phyloP scores from a whole-genome alignment of 1,140 invertebrate species.

The Drosophila mayri region DNA sequence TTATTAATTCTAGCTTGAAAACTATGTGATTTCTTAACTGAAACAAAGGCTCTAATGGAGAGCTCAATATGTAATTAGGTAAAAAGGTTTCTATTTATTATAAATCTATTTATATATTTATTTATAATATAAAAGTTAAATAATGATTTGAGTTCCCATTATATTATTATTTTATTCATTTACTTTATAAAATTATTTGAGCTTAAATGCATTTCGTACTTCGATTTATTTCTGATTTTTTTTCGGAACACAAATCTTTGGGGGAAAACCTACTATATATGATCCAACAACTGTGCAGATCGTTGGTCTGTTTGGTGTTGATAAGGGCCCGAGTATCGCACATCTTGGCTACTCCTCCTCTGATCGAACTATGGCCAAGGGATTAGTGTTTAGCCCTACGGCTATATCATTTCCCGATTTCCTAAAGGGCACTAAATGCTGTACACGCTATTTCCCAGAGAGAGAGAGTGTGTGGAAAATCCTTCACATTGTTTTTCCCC shows the following conservation, averaged over 20 bases:
- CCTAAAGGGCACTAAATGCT: conserved; percentile 10
- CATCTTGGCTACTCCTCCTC: conserved; percentile 52
- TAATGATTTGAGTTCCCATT: background rate
- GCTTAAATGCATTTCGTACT: background rate
- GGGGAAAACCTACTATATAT: conserved; percentile 77
- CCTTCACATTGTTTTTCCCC: conserved; percentile 38
- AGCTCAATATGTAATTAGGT: background rate
- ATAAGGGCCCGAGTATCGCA: conserved; percentile 77
- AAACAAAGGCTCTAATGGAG: no score
- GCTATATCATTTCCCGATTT: conserved; percentile 13
- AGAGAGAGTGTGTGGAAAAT: conserved; percentile 21
- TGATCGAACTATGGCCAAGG: background rate
- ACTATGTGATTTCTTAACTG: background rate
- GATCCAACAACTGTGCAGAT: conserved; percentile 84
- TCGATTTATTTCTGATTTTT: background rate
- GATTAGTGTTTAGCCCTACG: background rate
- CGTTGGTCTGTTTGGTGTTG: conserved; percentile 69
- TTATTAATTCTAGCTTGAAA: background rate
- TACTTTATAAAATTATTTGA: background rate
- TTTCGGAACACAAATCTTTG: no score
- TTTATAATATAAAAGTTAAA: no score
- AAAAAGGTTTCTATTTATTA: background rate
- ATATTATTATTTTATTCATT: background rate
- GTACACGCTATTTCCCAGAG: conserved; percentile 18
- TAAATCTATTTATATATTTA: no score